Percentiles rank a stretch among this genome's conserved stretches.
These are phyloP conservation scores for Chesias legatella DNA, from an alignment of 2,888 invertebrate genomes.

Conservation along the genomic window DNA sequence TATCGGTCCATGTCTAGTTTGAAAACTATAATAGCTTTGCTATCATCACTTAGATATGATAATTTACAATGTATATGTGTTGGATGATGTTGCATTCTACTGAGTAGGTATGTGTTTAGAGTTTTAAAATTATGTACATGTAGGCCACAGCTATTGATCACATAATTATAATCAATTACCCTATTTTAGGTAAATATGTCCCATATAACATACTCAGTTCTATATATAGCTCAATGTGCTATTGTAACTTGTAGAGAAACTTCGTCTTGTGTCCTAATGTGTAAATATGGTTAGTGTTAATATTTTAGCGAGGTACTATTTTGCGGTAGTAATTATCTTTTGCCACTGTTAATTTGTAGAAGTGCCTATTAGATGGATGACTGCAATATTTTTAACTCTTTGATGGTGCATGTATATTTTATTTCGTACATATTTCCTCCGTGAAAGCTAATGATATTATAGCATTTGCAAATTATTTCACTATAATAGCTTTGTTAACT, in stretches of 20 bases:
- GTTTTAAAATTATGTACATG: slow-evolving; percentile 1
- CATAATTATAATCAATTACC: slow-evolving; percentile 6
- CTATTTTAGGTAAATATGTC: slow-evolving; percentile 1
- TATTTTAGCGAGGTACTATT: slow-evolving; percentile 53
- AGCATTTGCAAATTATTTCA: slow-evolving; percentile 5
- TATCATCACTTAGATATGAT: slow-evolving; percentile 2
- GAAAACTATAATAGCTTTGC: slow-evolving; percentile 32
- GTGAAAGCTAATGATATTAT: not conserved
- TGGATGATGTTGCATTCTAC: slow-evolving; percentile 22
- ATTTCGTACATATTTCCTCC: slow-evolving; percentile 2
- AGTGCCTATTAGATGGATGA: slow-evolving; percentile 50
- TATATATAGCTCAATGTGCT: slow-evolving; percentile 56
- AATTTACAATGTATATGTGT: too few relatives aligned
- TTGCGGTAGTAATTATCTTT: slow-evolving; percentile 45
- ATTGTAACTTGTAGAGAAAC: slow-evolving; percentile 36
- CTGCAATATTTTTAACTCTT: slow-evolving; percentile 36
- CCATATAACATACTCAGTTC: slow-evolving; percentile 47
- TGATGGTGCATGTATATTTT: slow-evolving; percentile 37
- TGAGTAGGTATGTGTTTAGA: not conserved
- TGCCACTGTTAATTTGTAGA: slow-evolving; percentile 52
- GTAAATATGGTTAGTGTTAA: slow-evolving; percentile 57
- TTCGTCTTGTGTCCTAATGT: slow-evolving; percentile 51
- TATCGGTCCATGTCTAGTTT: slow-evolving; percentile 46
- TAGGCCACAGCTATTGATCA: too few relatives aligned
- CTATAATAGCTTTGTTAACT: slow-evolving; percentile 8